Conservation (phyloP, 2,888 invertebrate genomes). For the Lumbricus terrestris region DNA sequence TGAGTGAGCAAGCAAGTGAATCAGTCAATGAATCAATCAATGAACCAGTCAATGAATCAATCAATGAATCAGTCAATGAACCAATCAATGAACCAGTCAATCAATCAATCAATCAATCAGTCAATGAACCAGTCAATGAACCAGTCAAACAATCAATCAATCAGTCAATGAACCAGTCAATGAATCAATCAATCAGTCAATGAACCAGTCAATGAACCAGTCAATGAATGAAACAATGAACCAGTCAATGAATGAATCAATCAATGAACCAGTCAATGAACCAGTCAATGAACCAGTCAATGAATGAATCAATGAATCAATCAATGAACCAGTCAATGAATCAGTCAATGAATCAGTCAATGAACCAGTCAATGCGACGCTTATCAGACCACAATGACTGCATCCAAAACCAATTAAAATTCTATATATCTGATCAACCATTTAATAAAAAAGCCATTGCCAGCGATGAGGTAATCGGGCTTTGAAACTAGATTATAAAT, state of each 20-base stretch:
- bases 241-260: not conserved
- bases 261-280: not conserved
- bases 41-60: not conserved
- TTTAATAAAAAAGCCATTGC: too few relatives aligned
- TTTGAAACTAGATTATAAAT: not conserved
- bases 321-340: too few relatives aligned
- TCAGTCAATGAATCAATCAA: not conserved
- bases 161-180: too few relatives aligned
- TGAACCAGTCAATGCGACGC: not conserved
- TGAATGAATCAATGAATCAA: too few relatives aligned
- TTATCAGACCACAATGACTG: not conserved
- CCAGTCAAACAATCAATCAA: too few relatives aligned
- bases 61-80: not conserved
- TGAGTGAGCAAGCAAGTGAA: too few relatives aligned
- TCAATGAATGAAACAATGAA: too few relatives aligned
- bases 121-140: not conserved
- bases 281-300: not conserved
- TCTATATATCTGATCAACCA: not conserved
- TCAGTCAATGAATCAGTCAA: too few relatives aligned
- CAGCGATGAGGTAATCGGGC: too few relatives aligned
- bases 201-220: not conserved
- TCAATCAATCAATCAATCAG: not conserved
- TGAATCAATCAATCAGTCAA: not conserved
- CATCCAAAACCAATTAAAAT: not conserved
- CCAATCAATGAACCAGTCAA: too few relatives aligned